Conservation (phyloP, 2,113 vertebrate genomes). For the Plecturocebus donacophilus region DNA sequence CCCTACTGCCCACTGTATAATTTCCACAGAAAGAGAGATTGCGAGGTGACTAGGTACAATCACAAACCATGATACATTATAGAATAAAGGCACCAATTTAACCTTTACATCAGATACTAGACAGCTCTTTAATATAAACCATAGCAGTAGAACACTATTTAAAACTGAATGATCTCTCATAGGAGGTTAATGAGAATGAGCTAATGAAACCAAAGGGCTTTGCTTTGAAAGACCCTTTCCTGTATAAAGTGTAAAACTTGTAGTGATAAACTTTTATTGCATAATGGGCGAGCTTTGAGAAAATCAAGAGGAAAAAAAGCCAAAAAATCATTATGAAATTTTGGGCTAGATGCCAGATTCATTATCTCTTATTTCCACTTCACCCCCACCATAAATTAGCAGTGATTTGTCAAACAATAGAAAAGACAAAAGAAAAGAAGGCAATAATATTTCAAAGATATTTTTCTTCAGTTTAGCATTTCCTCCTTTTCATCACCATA, state of each 20-base stretch:
- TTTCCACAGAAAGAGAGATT: conserved; percentile 15
- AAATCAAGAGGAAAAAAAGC: conserved; percentile 39
- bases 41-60: conserved; percentile 25
- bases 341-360: conserved; percentile 27
- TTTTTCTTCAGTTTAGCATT: conserved; percentile 47
- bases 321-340: conserved; percentile 34
- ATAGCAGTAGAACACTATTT: not conserved
- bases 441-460: conserved; percentile 40
- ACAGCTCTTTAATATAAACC: conserved; percentile 38
- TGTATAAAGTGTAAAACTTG: conserved; percentile 53
- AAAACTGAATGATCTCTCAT: conserved; percentile 44
- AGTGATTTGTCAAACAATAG: conserved; percentile 60
- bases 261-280: conserved; percentile 35
- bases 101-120: conserved; percentile 57
- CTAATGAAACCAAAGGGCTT: conserved; percentile 36
- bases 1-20: not conserved
- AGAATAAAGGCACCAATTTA: conserved; percentile 45
- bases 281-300: conserved; percentile 43
- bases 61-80: conserved; percentile 60
- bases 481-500: conserved; percentile 66
- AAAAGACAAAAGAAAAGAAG: conserved; percentile 62
- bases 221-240: conserved; percentile 17
- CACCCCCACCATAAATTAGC: not conserved
- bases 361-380: conserved; percentile 39
- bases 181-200: conserved; percentile 29